A percentile compares a stretch with the other conserved stretches of the same genome.
These are phyloP conservation scores for Macquaria ambigua DNA, from an alignment of 2,113 vertebrate species.

Conservation along the genomic window DNA sequence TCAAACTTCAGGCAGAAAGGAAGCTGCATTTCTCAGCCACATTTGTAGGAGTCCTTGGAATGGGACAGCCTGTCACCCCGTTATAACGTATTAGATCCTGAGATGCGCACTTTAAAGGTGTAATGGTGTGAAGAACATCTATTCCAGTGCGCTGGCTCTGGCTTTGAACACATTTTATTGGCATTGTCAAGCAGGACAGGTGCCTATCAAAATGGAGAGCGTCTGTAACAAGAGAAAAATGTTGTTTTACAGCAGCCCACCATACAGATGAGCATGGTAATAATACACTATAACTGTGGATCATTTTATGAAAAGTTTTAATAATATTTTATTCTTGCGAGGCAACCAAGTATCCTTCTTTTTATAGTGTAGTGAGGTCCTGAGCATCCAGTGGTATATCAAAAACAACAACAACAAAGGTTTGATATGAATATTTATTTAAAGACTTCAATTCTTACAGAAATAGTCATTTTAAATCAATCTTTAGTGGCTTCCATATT, in stretches of 20 bases:
- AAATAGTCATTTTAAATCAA: conserved; percentile 71
- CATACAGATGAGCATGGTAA: neutral
- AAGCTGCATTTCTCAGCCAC: conserved; percentile 12
- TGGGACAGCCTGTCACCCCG: neutral
- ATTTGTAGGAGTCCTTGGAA: conserved; percentile 12
- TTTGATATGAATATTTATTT: conserved; percentile 80
- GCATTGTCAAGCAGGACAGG: conserved; percentile 10
- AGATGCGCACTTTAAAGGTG: conserved; percentile 32
- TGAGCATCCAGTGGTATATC: neutral
- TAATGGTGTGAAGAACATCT: conserved; percentile 48
- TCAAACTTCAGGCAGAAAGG: neutral
- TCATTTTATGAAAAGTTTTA: neutral
- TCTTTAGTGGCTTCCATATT: conserved; percentile 64
- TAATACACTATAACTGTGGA: neutral
- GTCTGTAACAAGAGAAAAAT: neutral
- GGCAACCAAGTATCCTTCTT: neutral
- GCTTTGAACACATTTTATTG: conserved; percentile 10
- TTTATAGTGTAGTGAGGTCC: neutral
- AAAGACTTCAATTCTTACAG: conserved; percentile 74
- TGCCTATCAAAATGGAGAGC: neutral
- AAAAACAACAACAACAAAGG: neutral
- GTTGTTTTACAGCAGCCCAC: neutral
- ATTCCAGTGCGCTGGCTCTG: conserved; percentile 23
- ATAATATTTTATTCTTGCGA: neutral
- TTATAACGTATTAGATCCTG: conserved; percentile 1